Conservation (phyloP, 2,797 vertebrate genomes). For the Perdix hodgsoniae region DNA sequence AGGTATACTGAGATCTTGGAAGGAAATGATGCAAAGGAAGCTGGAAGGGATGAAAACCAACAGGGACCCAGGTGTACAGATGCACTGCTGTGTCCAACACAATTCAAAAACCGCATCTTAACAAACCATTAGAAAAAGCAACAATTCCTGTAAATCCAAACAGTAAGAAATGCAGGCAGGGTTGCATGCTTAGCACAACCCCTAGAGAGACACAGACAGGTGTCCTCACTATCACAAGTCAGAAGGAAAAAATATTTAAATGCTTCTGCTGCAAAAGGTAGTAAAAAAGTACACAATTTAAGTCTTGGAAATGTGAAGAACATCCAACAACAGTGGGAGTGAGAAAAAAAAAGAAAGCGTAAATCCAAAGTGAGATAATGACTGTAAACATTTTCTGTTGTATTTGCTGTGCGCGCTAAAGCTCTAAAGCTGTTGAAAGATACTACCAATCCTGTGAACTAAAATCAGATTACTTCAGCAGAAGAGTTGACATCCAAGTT, state of each 20-base stretch:
- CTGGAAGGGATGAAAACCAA: background rate
- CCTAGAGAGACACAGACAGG: background rate
- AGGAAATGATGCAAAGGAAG: background rate
- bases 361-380: background rate
- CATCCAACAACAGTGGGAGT: background rate
- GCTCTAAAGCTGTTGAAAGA: constrained; percentile 43
- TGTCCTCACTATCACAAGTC: background rate
- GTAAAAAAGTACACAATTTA: background rate
- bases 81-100: fast-evolving
- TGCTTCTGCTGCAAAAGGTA: background rate
- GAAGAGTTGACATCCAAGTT: constrained; percentile 64
- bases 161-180: background rate
- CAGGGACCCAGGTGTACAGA: background rate
- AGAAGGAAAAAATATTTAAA: constrained; percentile 14
- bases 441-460: constrained; percentile 54
- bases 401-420: background rate
- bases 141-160: background rate
- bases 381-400: constrained; percentile 30
- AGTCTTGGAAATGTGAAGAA: background rate
- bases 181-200: background rate
- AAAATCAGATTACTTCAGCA: constrained; percentile 62
- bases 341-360: background rate
- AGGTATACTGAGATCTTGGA: background rate
- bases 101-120: background rate
- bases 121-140: fast-evolving